A percentile compares a stretch with the other conserved stretches of the same genome.
These are phyloP conservation scores for Dicrurus megarhynchus DNA, from an alignment of 2,113 vertebrate genomes.

Conservation along the genomic window DNA sequence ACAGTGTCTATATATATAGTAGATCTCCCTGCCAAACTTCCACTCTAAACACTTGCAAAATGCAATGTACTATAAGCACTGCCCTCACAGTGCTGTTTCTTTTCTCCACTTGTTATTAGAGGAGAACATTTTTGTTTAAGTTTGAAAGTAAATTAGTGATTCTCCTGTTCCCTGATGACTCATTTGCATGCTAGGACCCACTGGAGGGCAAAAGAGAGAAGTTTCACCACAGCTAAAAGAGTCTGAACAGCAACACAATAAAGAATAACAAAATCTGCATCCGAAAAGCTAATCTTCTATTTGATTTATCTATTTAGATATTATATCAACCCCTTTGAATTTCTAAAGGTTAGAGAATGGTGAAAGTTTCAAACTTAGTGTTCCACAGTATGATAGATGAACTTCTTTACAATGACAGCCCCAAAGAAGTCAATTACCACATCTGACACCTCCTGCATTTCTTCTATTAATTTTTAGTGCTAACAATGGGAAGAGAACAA, in stretches of 20 bases:
- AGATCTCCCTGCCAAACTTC: not conserved
- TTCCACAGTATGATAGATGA: not conserved
- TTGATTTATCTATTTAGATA: not conserved
- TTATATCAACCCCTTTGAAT: not conserved
- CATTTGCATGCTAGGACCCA: not conserved
- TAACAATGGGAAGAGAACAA: not conserved
- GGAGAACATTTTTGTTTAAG: conserved; percentile 19
- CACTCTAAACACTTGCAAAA: conserved; percentile 22
- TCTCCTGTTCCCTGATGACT: not conserved
- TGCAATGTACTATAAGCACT: not conserved
- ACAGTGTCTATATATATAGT: not conserved
- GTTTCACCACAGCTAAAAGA: not conserved
- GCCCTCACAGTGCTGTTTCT: not conserved
- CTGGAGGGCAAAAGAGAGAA: not conserved
- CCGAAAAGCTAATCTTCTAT: not conserved
- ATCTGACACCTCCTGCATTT: not conserved
- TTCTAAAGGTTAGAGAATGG: not conserved
- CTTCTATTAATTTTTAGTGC: not conserved
- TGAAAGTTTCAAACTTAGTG: not conserved
- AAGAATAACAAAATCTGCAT: not conserved
- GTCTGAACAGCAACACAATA: not conserved
- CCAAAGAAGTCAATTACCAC: not conserved
- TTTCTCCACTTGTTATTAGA: conserved; percentile 34
- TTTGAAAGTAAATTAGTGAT: conserved; percentile 21
- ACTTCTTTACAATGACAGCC: not conserved